Evolutionary conservation across 1,140 invertebrate species (phyloP), one percentile per base, ranked within the genome.

Genomic region (Diuraphis noxia): DNA sequence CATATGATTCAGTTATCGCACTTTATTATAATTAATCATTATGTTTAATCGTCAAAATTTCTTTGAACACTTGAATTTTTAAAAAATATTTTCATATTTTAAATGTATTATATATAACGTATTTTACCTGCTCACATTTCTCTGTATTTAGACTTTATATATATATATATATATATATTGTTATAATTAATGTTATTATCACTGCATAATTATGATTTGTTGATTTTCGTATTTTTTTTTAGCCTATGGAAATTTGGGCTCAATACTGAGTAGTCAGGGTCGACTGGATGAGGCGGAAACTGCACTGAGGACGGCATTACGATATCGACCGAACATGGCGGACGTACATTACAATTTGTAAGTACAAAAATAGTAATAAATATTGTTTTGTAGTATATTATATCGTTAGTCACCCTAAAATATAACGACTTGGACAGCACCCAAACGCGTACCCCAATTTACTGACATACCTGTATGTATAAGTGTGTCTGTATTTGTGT

Each of bases 311-410:
- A 96, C 96, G 94, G 98, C 98, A 82, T 95, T 99, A 40, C 95
- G 95, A 92, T 96, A 97, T 95, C 95, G 98, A 94, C 96, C 97
- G 92, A 99, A 98, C 94, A 99, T 99, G 98, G 98, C 98, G 91
- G 98, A 99, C 94, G 98, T 98, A 85, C 98, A 98, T 95, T 99
- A 98, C 94, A 99, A 99, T 95, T 95, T 99, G 98, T 99, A 95
- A 98, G 98, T 98, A 94, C 10, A 87, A 52, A 87, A 92, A 84
- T 40, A 63, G 25, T 85, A 85, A 85, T 81, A 40, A 43, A 43
- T 43, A 85, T 41, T 41, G 41, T 82, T 82, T 41, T 72, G 56
- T 72, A 72, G 56, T 72, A 72, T 72, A 72, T 72, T 72, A 72
- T 72, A n/a, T 72, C 56, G 56, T 72, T 72, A 72, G 56, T 72